Evolutionary conservation across 2,797 vertebrate species (phyloP).

Genomic region (Sebastes itinus): DNA sequence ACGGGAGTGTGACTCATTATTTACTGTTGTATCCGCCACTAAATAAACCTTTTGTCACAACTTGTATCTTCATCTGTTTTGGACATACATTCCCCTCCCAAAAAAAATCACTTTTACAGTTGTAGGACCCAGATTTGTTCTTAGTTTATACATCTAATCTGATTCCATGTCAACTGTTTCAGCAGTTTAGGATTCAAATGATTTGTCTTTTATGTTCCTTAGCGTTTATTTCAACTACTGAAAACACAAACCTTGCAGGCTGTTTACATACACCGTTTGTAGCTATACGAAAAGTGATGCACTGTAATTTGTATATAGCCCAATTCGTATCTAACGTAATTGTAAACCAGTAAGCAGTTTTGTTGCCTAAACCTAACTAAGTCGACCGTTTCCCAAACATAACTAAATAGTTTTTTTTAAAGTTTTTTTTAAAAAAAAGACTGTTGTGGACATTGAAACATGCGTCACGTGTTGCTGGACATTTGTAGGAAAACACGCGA

Average conservation of each 20-base stretch:
- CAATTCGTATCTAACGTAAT: too few relatives aligned
- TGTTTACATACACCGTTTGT: too few relatives aligned
- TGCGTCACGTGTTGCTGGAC: too few relatives aligned
- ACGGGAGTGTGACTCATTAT: constrained; percentile 12
- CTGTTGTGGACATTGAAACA: too few relatives aligned
- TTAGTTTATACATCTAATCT: background rate
- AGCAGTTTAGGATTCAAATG: background rate
- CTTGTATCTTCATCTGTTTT: constrained; percentile 6
- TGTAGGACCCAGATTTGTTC: background rate
- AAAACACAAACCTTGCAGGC: background rate
- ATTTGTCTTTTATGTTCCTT: background rate
- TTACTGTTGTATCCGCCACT: background rate
- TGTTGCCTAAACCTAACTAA: too few relatives aligned
- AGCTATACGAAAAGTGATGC: too few relatives aligned
- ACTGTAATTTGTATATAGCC: too few relatives aligned
- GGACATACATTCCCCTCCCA: background rate
- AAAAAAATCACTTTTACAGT: constrained; percentile 1
- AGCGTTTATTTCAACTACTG: background rate
- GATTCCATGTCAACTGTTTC: background rate
- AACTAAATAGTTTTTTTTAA: too few relatives aligned
- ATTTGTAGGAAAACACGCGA: too few relatives aligned
- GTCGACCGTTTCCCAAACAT: too few relatives aligned
- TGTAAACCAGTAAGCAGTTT: too few relatives aligned
- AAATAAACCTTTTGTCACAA: background rate
- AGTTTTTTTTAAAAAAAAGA: too few relatives aligned